phyloP scores from a whole-genome alignment of 1,140 invertebrate species.

The Drosophila aff. region DNA sequence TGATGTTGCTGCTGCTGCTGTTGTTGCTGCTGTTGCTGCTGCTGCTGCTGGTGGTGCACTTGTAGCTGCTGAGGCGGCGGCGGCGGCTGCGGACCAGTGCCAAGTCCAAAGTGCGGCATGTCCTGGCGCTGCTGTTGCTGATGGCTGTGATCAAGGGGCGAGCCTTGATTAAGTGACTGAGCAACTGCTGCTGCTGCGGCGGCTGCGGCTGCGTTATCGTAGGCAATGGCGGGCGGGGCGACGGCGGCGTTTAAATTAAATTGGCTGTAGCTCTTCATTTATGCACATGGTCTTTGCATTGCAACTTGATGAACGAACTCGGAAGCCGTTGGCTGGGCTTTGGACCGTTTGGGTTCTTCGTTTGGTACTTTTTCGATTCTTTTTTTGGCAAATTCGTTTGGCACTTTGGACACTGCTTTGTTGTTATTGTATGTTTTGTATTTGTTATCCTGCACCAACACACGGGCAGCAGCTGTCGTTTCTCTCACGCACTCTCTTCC shows the following conservation, averaged over 20 bases:
- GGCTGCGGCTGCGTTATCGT: constrained; percentile 69
- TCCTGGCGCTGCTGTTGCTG: constrained; percentile 63
- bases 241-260: constrained; percentile 80
- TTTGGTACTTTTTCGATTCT: constrained; percentile 5
- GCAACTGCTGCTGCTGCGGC: constrained; percentile 45
- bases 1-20: constrained; percentile 72
- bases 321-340: constrained; percentile 17
- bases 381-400: constrained; percentile 75
- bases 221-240: constrained; percentile 73
- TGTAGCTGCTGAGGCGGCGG: constrained; percentile 85
- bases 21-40: constrained; percentile 54
- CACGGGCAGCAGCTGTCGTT: constrained; percentile 75
- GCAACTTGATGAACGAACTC: constrained; percentile 39
- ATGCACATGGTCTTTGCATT: constrained; percentile 73
- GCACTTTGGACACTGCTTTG: constrained; percentile 75
- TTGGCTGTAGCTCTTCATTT: constrained; percentile 82
- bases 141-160: constrained; percentile 30
- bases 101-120: constrained; percentile 84
- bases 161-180: constrained; percentile 30
- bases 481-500: constrained; percentile 69
- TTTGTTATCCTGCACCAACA: constrained; percentile 67
- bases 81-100: constrained; percentile 83
- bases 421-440: constrained; percentile 45
- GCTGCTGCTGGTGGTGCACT: constrained; percentile 74
- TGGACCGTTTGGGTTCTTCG: constrained; percentile 3